These are phyloP conservation scores for Vidua macroura DNA, from an alignment of 2,113 vertebrate genomes.

Conservation along the genomic window DNA sequence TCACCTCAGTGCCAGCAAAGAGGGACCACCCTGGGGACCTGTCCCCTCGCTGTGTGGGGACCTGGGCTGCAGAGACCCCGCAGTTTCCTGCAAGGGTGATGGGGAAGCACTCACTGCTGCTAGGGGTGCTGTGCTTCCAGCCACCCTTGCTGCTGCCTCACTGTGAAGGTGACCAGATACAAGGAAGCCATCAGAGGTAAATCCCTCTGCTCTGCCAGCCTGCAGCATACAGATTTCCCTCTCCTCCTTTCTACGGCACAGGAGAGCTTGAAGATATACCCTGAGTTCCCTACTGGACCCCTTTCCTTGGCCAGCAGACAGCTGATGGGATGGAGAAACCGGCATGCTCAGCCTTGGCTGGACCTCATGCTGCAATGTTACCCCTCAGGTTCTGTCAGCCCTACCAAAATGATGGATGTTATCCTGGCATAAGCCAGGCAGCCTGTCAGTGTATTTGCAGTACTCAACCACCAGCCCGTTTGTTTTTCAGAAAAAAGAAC, in stretches of 20 bases:
- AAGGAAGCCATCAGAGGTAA: not conserved
- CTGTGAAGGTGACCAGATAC: not conserved
- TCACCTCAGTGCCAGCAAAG: not conserved
- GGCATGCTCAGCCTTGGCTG: not conserved
- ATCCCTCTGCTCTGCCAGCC: not conserved
- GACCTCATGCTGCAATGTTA: fast-evolving
- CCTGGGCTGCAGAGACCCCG: not conserved
- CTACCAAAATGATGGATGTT: not conserved
- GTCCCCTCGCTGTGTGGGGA: fast-evolving
- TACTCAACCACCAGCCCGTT: not conserved
- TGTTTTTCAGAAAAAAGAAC: not conserved
- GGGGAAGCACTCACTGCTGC: fast-evolving
- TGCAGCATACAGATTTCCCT: not conserved
- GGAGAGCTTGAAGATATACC: not conserved
- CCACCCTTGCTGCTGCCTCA: fast-evolving
- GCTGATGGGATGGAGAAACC: not conserved
- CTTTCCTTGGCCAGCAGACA: not conserved
- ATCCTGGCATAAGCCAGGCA: not conserved
- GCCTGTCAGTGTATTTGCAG: not conserved
- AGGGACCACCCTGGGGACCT: not conserved
- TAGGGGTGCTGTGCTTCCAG: not conserved
- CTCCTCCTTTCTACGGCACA: not conserved
- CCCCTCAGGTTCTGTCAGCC: not conserved
- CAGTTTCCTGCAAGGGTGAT: not conserved
- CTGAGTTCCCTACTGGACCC: too few species aligned